phyloP scores from a whole-genome alignment of 92 coral and sea anemone species.

The Nematostella vectensis region DNA sequence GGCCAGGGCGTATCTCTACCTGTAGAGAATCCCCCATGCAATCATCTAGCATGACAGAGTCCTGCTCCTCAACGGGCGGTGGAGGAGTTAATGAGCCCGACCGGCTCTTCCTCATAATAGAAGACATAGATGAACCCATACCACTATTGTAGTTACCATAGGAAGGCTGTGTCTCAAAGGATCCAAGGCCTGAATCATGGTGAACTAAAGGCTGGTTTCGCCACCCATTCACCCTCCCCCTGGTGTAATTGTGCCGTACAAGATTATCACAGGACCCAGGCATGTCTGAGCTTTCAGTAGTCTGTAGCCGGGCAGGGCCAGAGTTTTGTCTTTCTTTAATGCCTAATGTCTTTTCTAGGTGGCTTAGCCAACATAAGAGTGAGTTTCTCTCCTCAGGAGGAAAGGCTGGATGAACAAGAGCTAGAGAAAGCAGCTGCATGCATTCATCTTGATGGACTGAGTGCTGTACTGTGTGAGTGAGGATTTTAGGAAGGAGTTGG shows the following conservation, averaged over 20 bases:
- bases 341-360: conserved; percentile 72
- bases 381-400: conserved; percentile 77
- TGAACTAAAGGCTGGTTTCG: conserved; percentile 84
- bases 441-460: conserved; percentile 93
- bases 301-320: conserved; percentile 61
- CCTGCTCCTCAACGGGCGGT: conserved; percentile 63
- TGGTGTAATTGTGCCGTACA: conserved; percentile 61
- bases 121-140: conserved; percentile 32
- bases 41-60: conserved; percentile 71
- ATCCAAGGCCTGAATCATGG: conserved; percentile 92
- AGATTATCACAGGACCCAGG: conserved; percentile 53
- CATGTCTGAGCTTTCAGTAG: conserved; percentile 43
- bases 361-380: conserved; percentile 82
- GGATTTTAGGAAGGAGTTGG: conserved; percentile 77
- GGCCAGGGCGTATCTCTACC: conserved; percentile 89
- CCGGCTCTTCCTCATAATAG: conserved; percentile 47
- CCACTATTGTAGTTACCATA: conserved; percentile 18
- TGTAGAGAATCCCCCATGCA: conserved; percentile 41
- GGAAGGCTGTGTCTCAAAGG: conserved; percentile 67
- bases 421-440: conserved; percentile 91
- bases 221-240: conserved; percentile 68
- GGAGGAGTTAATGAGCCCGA: conserved; percentile 86
- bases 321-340: conserved; percentile 65
- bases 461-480: conserved; percentile 76
- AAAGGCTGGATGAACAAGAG: conserved; percentile 97